Conservation (phyloP, 2,888 invertebrate genomes). For the Trachelus tabidus region DNA sequence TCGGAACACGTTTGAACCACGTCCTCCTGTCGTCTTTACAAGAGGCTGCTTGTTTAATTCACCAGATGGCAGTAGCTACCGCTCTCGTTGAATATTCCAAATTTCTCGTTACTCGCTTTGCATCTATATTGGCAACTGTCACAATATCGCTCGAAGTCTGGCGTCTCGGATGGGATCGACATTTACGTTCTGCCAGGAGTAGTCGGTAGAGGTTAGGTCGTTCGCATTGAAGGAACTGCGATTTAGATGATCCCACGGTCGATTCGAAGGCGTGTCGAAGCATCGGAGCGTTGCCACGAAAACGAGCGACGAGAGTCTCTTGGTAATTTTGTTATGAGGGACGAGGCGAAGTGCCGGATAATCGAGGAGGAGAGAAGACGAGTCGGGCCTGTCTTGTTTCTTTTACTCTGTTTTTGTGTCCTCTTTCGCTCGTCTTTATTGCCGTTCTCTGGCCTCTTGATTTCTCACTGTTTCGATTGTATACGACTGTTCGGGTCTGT, state of each 20-base stretch:
- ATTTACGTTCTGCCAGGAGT: neutral
- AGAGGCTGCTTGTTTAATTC: neutral
- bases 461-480: neutral
- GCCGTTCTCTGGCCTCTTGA: neutral
- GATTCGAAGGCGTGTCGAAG: neutral
- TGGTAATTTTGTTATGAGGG: neutral
- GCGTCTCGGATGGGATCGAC: neutral
- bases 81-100: neutral
- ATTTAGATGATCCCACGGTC: neutral
- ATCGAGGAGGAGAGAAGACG: neutral
- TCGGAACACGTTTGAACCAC: neutral
- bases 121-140: neutral
- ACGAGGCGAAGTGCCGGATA: neutral
- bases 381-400: neutral
- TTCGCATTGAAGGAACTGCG: neutral
- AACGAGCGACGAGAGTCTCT: neutral
- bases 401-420: neutral
- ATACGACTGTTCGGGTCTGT: neutral
- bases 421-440: neutral
- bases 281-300: neutral
- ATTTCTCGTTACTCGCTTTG: neutral
- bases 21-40: neutral
- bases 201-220: neutral
- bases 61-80: neutral
- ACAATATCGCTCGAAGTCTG: neutral